Evolutionary conservation across 2,888 invertebrate genomes (phyloP).

Genomic region (Furcula furcula): DNA sequence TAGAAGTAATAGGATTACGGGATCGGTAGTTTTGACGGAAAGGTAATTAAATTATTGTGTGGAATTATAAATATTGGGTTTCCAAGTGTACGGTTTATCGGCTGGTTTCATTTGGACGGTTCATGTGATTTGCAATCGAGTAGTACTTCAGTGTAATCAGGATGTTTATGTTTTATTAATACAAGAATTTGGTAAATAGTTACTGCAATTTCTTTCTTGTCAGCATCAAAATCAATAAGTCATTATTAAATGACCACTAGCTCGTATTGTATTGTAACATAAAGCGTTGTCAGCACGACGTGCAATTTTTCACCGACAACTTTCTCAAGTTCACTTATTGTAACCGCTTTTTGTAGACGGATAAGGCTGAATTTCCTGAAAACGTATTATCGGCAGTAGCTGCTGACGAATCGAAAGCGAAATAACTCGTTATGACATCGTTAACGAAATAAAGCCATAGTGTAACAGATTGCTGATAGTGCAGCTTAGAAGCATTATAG

Average conservation of each 20-base stretch:
- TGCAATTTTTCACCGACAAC: background rate
- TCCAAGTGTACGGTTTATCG: conserved; percentile 25
- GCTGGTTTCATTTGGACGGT: conserved; percentile 12
- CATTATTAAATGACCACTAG: conserved; percentile 22
- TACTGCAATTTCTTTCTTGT: too few species aligned
- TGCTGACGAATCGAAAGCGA: conserved; percentile 24
- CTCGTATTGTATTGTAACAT: conserved; percentile 17
- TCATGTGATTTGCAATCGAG: conserved; percentile 20
- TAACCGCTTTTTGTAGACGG: background rate
- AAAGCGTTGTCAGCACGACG: conserved; percentile 17
- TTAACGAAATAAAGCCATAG: conserved; percentile 45
- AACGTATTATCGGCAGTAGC: background rate
- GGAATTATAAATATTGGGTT: conserved; percentile 41
- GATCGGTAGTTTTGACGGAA: conserved; percentile 59
- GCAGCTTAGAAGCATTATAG: conserved; percentile 24
- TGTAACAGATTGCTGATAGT: conserved; percentile 33
- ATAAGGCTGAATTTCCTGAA: background rate
- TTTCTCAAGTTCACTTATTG: background rate
- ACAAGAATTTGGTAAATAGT: too few species aligned
- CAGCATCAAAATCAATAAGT: conserved; percentile 26
- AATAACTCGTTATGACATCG: conserved; percentile 49
- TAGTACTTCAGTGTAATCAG: conserved; percentile 23
- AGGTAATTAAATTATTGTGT: conserved; percentile 56
- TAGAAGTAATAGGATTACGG: conserved; percentile 73
- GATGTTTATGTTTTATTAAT: too few species aligned